Percentiles rank a stretch among this genome's conserved stretches.
Conservation (phyloP, 2,888 invertebrate species). For the Trachelus stipa region DNA sequence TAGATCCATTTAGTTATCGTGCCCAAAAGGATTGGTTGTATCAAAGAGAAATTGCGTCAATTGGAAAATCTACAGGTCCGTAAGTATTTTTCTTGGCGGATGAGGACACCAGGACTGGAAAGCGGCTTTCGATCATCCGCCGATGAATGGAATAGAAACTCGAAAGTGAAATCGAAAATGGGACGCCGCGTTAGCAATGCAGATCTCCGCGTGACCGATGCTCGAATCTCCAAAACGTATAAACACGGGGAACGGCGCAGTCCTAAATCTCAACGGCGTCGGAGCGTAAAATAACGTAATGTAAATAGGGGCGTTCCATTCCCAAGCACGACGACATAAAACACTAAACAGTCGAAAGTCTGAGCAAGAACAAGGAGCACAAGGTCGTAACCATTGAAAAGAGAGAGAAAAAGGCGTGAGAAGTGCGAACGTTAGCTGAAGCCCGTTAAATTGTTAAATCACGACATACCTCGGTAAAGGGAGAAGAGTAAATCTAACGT, state of each 20-base stretch:
- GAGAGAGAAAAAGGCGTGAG: background rate
- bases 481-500: background rate
- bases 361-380: conserved; percentile 4
- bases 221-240: background rate
- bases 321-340: background rate
- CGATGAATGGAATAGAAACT: background rate
- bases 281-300: conserved; percentile 4
- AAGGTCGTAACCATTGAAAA: background rate
- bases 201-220: background rate
- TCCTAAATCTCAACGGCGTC: background rate
- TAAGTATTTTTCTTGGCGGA: background rate
- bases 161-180: background rate
- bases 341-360: conserved; percentile 5
- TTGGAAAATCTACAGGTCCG: background rate
- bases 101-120: background rate
- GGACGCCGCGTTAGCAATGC: too few species aligned
- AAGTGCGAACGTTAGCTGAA: background rate
- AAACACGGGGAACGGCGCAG: conserved; percentile 2
- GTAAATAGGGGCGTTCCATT: background rate
- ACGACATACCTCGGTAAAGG: background rate
- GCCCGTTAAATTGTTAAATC: background rate
- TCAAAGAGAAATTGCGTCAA: background rate
- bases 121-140: background rate
- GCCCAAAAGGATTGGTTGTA: background rate
- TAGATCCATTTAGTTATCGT: background rate